phyloP scores from a whole-genome alignment of 2,797 vertebrate genomes.

The Silurus aristotelis region DNA sequence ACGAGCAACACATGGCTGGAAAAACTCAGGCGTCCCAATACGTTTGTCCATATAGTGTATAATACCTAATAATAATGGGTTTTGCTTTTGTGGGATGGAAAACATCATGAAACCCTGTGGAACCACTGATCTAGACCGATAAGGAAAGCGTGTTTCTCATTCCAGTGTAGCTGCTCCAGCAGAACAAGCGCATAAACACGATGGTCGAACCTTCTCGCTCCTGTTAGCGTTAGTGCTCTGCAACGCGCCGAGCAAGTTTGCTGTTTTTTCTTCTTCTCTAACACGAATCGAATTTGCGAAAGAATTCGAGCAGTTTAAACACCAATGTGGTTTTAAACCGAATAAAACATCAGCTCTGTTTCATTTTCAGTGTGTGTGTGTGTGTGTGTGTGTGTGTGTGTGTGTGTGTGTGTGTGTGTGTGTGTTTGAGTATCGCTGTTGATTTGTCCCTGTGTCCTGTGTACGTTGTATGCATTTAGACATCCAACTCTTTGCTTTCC shows the following conservation, averaged over 20 bases:
- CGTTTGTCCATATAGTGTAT: no score
- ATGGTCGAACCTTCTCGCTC: not conserved
- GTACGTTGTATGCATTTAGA: slow-evolving; percentile 56
- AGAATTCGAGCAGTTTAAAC: not conserved
- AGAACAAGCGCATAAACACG: slow-evolving; percentile 58
- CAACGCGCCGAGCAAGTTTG: not conserved
- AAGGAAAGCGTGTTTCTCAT: not conserved
- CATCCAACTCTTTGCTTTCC: slow-evolving; percentile 79
- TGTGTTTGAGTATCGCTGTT: slow-evolving; percentile 5
- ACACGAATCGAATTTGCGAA: not conserved
- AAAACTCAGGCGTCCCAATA: no score
- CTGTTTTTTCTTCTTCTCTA: not conserved
- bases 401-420: slow-evolving; percentile 35
- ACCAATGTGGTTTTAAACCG: not conserved
- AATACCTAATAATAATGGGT: no score
- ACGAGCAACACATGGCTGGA: no score
- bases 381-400: slow-evolving; percentile 50
- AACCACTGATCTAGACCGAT: not conserved
- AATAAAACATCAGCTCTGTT: not conserved
- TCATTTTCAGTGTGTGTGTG: slow-evolving; percentile 1
- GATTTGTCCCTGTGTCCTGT: slow-evolving; percentile 21
- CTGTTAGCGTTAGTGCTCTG: slow-evolving; percentile 23
- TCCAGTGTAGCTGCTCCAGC: slow-evolving; percentile 40
- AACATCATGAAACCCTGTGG: not conserved
- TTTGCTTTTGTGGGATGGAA: no score